Evolutionary conservation across 92 coral and sea anemone genomes (phyloP), one percentile per base, ranked within the genome.

Genomic region (Pocillopora grandis): DNA sequence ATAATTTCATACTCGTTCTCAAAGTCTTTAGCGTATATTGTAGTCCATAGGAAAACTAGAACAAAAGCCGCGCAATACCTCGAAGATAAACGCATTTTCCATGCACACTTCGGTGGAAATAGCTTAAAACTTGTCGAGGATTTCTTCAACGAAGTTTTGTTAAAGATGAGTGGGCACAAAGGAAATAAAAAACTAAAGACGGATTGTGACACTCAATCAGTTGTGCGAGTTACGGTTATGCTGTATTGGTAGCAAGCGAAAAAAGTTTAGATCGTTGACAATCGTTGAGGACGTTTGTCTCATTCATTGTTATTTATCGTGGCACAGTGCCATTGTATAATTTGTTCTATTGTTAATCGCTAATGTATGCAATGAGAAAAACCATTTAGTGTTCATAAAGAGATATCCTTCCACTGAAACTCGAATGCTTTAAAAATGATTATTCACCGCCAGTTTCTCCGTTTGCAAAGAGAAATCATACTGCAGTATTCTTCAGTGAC

Each of bases 1-100:
- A 91, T 85, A 0, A 85, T 75, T 49, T 85, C 90, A 88, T 60
- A 91, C 33, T 88, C 90, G 15, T 88, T 79, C 20, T 76, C 90
- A 10, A 71, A 37, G 9, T 80, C 17, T 71, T 87, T 89, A 11
- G 91, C 76, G 62, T 83, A 77, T 18, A 35, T 49, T 14, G 37
- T 15, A 52, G 12, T 83, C 36, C 76, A 9, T 48, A 49, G 23
- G 18, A 74, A 60, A 21, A 83, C 61, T 42, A 83, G 6, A 35
- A 17, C 8, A 10, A 83, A 64, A 79, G 42, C 73, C 61, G 58
- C 17, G 27, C 69, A 59, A 71, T 57, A 16, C 56, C 49, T 73
- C 12, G 49, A 23, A 61, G 35, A 37, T 70, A 70, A 7, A 16
- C 23, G 65, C 86, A 83, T 83, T 63, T 15, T 55, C 8, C 52